Conservation (phyloP, 23 tunicate species). For the Pegea sp. region DNA sequence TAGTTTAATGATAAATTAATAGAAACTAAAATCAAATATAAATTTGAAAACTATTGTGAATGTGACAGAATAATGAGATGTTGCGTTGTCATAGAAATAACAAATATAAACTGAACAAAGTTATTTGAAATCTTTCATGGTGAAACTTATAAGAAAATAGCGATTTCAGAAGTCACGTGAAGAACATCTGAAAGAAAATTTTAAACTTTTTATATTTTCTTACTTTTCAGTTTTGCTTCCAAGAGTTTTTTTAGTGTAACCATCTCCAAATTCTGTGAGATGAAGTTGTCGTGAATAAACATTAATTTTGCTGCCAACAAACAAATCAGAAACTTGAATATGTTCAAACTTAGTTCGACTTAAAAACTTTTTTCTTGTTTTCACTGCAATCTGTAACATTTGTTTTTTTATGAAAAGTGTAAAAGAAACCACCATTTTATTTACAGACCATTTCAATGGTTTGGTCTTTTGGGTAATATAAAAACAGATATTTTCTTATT, state of each 20-base stretch:
- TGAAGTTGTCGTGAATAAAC: conserved; percentile 66
- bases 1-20: not conserved
- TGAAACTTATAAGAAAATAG: too few relatives aligned
- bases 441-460: conserved; percentile 74
- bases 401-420: not conserved
- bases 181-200: too few relatives aligned
- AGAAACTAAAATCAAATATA: not conserved
- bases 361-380: conserved; percentile 64
- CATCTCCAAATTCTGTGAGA: conserved; percentile 77
- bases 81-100: too few relatives aligned
- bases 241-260: conserved; percentile 40
- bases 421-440: not conserved
- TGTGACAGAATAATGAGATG: too few relatives aligned
- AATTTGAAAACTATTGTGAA: not conserved
- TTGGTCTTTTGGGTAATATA: conserved; percentile 77
- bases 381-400: conserved; percentile 51
- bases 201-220: conserved; percentile 1
- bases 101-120: too few relatives aligned
- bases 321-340: conserved; percentile 35
- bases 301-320: conserved; percentile 67
- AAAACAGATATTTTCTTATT: conserved; percentile 71
- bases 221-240: conserved; percentile 76
- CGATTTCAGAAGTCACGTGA: too few relatives aligned
- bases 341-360: conserved; percentile 48
- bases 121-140: too few relatives aligned